Evolutionary conservation across 2,113 vertebrate genomes (phyloP).

Genomic region (Amblyornis subalaris): DNA sequence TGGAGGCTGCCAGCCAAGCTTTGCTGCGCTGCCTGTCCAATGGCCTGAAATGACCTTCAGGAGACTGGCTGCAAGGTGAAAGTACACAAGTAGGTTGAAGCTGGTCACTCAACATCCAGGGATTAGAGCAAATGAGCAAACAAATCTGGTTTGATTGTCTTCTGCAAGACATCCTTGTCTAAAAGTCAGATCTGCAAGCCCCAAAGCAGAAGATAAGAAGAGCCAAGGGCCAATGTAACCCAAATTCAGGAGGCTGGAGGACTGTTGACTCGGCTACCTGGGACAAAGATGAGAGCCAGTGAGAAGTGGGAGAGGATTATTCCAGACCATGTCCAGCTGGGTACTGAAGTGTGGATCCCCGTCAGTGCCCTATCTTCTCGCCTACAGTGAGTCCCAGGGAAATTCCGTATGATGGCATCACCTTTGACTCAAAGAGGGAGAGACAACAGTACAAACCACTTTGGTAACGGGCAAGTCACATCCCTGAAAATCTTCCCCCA

Average conservation of each 20-base stretch:
- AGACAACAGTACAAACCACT: neutral
- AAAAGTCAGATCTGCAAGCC: neutral
- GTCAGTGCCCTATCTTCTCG: neutral
- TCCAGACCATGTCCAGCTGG: neutral
- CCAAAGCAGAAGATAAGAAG: neutral
- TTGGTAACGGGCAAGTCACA: neutral
- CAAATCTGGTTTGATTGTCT: neutral
- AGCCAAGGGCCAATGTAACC: neutral
- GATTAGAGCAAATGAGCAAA: neutral
- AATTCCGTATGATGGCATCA: neutral
- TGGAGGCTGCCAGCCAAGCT: neutral
- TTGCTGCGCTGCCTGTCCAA: neutral
- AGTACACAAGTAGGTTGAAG: neutral
- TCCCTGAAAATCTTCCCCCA: neutral
- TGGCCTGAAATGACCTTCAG: conserved; percentile 2
- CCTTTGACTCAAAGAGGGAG: neutral
- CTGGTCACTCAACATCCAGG: neutral
- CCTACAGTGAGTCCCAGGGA: neutral
- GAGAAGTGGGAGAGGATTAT: neutral
- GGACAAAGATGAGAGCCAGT: neutral
- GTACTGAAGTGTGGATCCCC: neutral
- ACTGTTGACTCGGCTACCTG: neutral
- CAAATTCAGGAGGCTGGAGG: neutral
- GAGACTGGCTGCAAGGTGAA: neutral
- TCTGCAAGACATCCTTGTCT: neutral